These are phyloP conservation scores for Lepisosteus oculatus DNA, from an alignment of 2,113 vertebrate species.

Conservation along the genomic window DNA sequence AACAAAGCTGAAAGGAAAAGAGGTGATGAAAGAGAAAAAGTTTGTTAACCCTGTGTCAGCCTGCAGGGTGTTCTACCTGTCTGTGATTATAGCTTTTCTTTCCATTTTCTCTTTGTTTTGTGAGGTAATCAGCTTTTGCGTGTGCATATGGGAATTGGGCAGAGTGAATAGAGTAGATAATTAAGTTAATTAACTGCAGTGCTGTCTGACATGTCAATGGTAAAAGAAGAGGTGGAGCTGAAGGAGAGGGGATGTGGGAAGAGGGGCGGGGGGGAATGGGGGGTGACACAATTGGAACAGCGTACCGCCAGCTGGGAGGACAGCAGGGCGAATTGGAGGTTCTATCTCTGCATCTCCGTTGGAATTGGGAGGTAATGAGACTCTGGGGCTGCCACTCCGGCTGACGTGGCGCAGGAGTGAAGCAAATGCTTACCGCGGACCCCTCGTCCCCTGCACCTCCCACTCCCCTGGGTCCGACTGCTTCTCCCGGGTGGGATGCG, in stretches of 20 bases:
- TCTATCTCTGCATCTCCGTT: conserved; percentile 5
- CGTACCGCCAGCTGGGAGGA: conserved; percentile 32
- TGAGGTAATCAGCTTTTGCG: conserved; percentile 22
- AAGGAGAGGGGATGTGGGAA: neutral
- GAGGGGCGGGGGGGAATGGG: neutral
- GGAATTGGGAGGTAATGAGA: conserved; percentile 25
- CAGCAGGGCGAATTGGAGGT: conserved; percentile 11
- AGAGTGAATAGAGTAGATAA: conserved; percentile 28
- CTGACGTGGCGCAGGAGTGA: neutral
- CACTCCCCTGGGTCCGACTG: neutral
- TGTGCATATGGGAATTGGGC: conserved; percentile 12
- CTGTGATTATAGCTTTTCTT: conserved; percentile 1
- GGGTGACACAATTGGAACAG: conserved; percentile 19
- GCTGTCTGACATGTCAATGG: conserved; percentile 29
- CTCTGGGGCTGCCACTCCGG: neutral
- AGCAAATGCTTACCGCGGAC: neutral
- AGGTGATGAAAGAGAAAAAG: conserved; percentile 1
- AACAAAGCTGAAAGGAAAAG: conserved; percentile 7
- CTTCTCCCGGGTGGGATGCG: conserved; percentile 24
- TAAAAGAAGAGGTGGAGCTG: conserved; percentile 10
- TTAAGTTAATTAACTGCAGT: conserved; percentile 40
- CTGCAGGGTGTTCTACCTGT: conserved; percentile 4
- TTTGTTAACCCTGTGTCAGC: conserved; percentile 14
- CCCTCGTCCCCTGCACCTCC: neutral
- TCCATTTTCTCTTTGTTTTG: conserved; percentile 27